Base-by-base conservation (phyloP, 2,797 vertebrate genomes). In the Trachurus trachurus region DNA sequence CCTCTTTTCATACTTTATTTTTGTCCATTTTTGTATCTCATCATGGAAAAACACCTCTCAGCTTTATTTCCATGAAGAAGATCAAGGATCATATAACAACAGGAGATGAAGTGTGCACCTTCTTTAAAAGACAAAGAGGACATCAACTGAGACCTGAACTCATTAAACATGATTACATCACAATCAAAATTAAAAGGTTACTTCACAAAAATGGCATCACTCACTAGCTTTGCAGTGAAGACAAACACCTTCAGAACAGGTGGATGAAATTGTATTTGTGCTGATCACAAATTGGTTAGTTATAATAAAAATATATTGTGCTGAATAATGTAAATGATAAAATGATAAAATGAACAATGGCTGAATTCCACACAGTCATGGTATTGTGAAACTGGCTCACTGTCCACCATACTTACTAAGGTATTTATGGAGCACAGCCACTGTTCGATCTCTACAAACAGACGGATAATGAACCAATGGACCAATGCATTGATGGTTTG, bases 121-220 rank as follows among this genome's bases (percentile, higher is more conserved):
- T 39, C 39, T 39, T 10, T 39, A 10, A 39, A 39, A 40, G 39
- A 40, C 9, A 11, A 40, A 40, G 39, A 40, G 39, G 11, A 3
- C 39, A 10, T 40, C 39, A 40, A 11, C 10, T 12, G 39, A 40
- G 39, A 10, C 71, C 56, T 62, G 65, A 59, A 19, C 34, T 54
- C 59, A 49, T n/a, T 56, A 76, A 57, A 54, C 58, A 45, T 49
- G 42, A 44, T 44, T 15, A 44, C 15, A 44, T 44, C 13, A 13
- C 4, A 45, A 64, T 79, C 8, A 10, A 9, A 40, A 4, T 52
- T 45, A 17, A 45, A 45, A 26, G 57, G 10, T 3, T 3, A 16
- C 47, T 21, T 79, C 45, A 57, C 42, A 10, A 8, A 19, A 19
- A 60, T 54, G 47, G 54, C 13, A 34, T 52, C 44, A 44, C 37